Base-by-base conservation (phyloP, 1,140 invertebrate species). In the Akabosia matsudoensis region DNA sequence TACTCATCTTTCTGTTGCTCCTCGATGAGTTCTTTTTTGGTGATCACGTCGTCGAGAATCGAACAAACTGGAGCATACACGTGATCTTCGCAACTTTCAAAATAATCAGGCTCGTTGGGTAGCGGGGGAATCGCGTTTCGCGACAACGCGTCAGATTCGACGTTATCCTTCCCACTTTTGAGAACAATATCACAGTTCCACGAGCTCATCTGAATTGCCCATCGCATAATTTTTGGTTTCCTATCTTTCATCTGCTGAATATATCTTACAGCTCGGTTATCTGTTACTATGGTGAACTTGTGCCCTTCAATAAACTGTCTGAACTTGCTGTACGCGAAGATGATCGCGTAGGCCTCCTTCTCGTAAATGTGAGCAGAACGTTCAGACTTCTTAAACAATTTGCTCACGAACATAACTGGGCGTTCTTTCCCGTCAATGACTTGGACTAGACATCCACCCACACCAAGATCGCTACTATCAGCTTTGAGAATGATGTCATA, bases 291-390 rank as follows among this genome's bases (percentile, higher is more conserved):
- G 26, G 79, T 85, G 77, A 89, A 89, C 70, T 85, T 83, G 34
- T 70, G 82, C n/a, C 85, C 85, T 74, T 85, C 85, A 1, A 90
- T 78, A 81, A 87, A 89, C 30, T 83, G 76, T 74, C 84, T 54
- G 76, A 88, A 88, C 37, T 87, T 82, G 61, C 85, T 76, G 0
- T 88, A 79, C 0, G 83, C 83, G 83, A 83, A 83, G 7, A 88
- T 81, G 2, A 89, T 84, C 1, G 86, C 87, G 24, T 89, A 78
- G 56, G 86, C 81, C 84, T 89, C 87, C 76, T 85, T 77, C 80
- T 89, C 86, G 0, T 84, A 86, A 10, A 82, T 82, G 1, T 77
- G 78, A 76, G 85, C 88, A 28, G 86, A 86, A 56, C 74, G 75
- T 81, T 90, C 87, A 0, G 85, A 78, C 0, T 64, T 31, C 3